A percentile compares a stretch with the other conserved stretches of the same genome.
Conservation (phyloP, 2,797 vertebrate genomes). For the Austrolebias charrua region DNA sequence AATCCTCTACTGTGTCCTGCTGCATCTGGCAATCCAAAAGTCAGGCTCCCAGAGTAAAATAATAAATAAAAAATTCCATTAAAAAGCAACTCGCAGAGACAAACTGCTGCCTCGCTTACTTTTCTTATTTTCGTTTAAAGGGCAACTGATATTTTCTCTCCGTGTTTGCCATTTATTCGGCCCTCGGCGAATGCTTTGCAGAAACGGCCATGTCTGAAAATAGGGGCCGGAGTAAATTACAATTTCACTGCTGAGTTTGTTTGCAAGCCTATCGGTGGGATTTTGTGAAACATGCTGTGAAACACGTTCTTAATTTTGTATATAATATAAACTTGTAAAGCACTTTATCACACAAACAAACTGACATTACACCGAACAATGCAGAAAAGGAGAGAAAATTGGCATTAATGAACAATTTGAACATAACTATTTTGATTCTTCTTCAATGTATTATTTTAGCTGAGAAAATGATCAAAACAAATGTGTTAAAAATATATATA, state of each 20-base stretch:
- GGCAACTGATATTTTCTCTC: conserved; percentile 57
- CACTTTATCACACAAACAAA: conserved; percentile 18
- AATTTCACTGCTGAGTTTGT: conserved; percentile 7
- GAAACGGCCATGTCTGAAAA: conserved; percentile 38
- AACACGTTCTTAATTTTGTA: background rate
- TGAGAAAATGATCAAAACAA: too few species aligned
- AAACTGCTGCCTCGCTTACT: conserved; percentile 50
- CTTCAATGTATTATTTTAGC: background rate
- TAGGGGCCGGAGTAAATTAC: conserved; percentile 29
- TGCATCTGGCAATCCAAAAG: conserved; percentile 46
- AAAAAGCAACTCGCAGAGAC: conserved; percentile 59
- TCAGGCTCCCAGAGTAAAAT: conserved; percentile 45
- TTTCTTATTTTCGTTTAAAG: conserved; percentile 66
- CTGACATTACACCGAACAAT: conserved; percentile 6
- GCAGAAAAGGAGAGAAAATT: background rate
- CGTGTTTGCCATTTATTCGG: conserved; percentile 51
- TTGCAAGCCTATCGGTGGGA: conserved; percentile 25
- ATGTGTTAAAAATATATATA: too few species aligned
- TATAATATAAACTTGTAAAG: background rate
- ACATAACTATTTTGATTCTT: too few species aligned
- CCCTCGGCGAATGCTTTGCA: conserved; percentile 39
- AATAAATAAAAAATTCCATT: conserved; percentile 55
- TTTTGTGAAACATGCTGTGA: conserved; percentile 16
- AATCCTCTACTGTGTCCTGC: conserved; percentile 19
- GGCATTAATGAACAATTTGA: background rate